phyloP scores from a whole-genome alignment of 2,113 vertebrate species.

The Nanger granti region DNA sequence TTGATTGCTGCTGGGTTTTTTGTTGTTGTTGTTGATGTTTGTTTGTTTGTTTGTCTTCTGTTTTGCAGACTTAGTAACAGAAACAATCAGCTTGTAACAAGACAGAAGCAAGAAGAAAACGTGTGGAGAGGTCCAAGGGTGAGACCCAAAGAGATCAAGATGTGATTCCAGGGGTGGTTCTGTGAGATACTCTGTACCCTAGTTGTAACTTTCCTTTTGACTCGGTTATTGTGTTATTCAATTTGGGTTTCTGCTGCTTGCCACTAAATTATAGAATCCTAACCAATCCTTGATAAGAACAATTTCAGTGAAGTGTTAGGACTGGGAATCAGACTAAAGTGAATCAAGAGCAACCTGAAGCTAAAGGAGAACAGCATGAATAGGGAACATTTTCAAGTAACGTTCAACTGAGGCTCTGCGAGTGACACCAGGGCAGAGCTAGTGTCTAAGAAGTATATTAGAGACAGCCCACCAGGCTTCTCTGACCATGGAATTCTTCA shows the following conservation, averaged over 20 bases:
- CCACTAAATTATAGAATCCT: neutral
- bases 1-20: no score
- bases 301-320: neutral
- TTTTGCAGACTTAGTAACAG: neutral
- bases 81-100: neutral
- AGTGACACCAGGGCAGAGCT: neutral
- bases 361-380: neutral
- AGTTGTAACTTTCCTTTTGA: neutral
- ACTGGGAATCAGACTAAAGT: neutral
- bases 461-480: neutral
- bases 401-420: fast-evolving
- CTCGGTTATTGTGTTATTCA: neutral
- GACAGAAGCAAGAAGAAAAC: neutral
- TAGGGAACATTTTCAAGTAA: no score
- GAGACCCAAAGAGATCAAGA: neutral
- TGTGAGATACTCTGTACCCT: neutral
- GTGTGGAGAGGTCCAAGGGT: neutral
- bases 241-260: neutral
- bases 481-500: neutral
- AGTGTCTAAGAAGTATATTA: fast-evolving
- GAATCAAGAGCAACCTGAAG: neutral
- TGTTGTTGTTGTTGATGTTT: neutral
- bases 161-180: neutral
- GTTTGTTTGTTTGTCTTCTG: neutral
- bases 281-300: neutral